These are phyloP conservation scores for Caerostris extrusa DNA, from an alignment of 1,140 invertebrate genomes.

Conservation along the genomic window DNA sequence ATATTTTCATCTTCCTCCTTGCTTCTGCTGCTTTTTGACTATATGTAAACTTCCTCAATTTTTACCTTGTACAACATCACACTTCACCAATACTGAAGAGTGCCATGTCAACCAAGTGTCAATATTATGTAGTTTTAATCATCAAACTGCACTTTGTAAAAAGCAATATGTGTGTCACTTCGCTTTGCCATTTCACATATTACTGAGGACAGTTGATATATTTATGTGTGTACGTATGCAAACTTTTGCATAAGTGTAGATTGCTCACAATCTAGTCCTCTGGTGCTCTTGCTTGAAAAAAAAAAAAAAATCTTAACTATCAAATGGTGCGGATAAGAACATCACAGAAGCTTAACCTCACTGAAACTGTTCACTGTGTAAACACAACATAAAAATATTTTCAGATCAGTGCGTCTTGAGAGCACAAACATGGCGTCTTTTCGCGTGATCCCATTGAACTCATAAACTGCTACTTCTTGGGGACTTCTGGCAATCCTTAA, in stretches of 20 bases:
- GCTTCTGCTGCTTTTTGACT: conserved; percentile 71
- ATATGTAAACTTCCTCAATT: conserved; percentile 45
- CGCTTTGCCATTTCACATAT: conserved; percentile 44
- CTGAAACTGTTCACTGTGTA: background rate
- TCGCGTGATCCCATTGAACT: conserved; percentile 45
- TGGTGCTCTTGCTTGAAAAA: conserved; percentile 72
- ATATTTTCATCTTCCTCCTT: conserved; percentile 31
- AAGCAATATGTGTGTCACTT: conserved; percentile 64
- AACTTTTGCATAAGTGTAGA: conserved; percentile 57
- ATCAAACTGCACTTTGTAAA: conserved; percentile 61
- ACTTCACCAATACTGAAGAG: conserved; percentile 27
- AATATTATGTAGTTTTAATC: conserved; percentile 55
- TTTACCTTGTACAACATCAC: conserved; percentile 33
- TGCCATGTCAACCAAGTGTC: conserved; percentile 57
- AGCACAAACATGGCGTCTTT: conserved; percentile 16
- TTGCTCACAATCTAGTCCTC: conserved; percentile 71
- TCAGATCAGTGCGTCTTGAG: conserved; percentile 57
- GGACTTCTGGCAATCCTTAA: conserved; percentile 73
- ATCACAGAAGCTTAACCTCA: conserved; percentile 42
- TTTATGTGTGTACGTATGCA: conserved; percentile 37
- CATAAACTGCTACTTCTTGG: conserved; percentile 70
- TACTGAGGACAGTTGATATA: conserved; percentile 54
- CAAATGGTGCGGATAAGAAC: conserved; percentile 60
- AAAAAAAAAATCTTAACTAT: conserved; percentile 10
- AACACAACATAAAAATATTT: conserved; percentile 4